A percentile compares a stretch with the other conserved stretches of the same genome.
phyloP scores from a whole-genome alignment of 2,888 invertebrate species.

The Ochropacha duplaris region DNA sequence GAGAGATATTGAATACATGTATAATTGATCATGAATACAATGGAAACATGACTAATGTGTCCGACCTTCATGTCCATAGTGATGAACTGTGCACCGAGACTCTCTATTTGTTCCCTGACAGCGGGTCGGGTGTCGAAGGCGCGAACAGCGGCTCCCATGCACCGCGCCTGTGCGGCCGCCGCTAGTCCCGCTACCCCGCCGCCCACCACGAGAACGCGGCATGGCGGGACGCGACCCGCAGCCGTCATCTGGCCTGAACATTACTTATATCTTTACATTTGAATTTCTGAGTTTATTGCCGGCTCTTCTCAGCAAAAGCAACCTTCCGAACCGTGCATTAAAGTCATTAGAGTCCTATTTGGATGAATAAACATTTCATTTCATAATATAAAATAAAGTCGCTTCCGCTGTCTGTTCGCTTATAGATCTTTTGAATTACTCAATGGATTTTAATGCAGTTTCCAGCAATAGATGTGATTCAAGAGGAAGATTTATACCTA shows the following conservation, averaged over 20 bases:
- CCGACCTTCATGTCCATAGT: constrained; percentile 85
- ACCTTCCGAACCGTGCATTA: no score
- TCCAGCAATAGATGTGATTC: no score
- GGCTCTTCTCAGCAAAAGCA: no score
- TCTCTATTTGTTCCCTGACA: constrained; percentile 92
- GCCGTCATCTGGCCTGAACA: constrained; percentile 93
- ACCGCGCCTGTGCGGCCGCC: constrained; percentile 92
- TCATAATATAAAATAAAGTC: no score
- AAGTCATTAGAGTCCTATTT: no score
- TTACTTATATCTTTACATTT: background rate
- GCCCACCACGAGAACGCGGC: constrained; percentile 93
- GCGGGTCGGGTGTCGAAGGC: constrained; percentile 94
- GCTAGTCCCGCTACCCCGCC: constrained; percentile 95
- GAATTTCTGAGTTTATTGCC: no score
- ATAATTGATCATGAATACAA: background rate
- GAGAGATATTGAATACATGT: background rate
- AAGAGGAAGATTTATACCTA: no score
- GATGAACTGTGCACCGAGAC: constrained; percentile 94
- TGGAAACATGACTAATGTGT: background rate
- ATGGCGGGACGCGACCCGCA: constrained; percentile 94
- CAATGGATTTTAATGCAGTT: no score
- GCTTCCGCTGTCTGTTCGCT: no score
- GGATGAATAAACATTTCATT: no score
- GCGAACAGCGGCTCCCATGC: constrained; percentile 94
- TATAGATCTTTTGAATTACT: no score